These are phyloP conservation scores for Chrysolina haemoptera DNA, from an alignment of 2,888 invertebrate species.

Conservation along the genomic window DNA sequence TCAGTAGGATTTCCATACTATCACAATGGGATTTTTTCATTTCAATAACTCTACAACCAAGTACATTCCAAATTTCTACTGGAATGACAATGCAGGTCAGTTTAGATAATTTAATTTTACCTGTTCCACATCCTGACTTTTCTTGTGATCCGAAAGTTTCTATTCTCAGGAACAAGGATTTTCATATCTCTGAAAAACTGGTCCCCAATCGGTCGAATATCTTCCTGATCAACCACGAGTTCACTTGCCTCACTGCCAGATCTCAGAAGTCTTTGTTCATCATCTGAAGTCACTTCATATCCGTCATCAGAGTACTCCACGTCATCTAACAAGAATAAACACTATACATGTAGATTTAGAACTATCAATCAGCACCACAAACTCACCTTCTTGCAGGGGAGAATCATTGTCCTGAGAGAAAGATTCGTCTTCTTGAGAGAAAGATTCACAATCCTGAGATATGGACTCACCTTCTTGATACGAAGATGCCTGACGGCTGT, in stretches of 20 bases:
- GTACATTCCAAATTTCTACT: background rate
- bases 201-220: background rate
- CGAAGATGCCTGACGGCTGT: background rate
- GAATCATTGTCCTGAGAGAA: background rate
- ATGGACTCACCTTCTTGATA: conserved; percentile 19
- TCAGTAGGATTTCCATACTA: no score
- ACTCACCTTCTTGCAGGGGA: background rate
- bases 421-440: background rate
- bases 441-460: conserved; percentile 2
- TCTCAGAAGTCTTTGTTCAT: conserved; percentile 19
- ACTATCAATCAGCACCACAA: background rate
- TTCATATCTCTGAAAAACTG: background rate
- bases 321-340: background rate
- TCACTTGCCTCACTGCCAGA: background rate
- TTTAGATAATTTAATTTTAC: background rate
- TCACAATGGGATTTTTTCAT: no score
- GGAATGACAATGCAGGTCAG: no score
- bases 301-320: background rate
- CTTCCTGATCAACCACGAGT: background rate
- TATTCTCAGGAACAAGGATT: conserved; percentile 3
- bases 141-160: background rate
- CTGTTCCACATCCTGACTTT: conserved; percentile 13
- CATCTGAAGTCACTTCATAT: conserved; percentile 23
- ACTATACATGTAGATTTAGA: background rate
- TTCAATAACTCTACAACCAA: background rate